Percentiles rank a stretch among this genome's conserved stretches.
Conservation (phyloP, 2,797 vertebrate species). For the Chromis chromis region DNA sequence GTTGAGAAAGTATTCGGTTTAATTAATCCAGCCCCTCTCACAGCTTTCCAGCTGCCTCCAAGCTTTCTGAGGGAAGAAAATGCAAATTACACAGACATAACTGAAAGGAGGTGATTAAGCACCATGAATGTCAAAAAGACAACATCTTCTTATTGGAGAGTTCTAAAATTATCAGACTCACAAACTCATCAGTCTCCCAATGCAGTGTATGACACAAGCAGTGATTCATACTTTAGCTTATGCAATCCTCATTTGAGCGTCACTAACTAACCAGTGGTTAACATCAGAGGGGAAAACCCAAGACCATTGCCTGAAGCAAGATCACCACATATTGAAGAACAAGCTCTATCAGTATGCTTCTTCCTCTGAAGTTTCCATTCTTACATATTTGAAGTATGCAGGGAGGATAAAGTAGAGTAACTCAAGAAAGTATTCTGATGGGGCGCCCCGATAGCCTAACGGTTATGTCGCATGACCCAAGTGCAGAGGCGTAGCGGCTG, state of each 20-base stretch:
- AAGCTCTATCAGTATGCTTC: neutral
- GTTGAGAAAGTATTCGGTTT: constrained; percentile 59
- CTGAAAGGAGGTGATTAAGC: constrained; percentile 61
- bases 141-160: constrained; percentile 35
- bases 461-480: too few species aligned
- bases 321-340: neutral
- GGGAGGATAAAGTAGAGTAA: constrained; percentile 1
- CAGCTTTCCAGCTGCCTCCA: constrained; percentile 41
- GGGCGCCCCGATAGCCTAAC: too few species aligned
- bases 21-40: constrained; percentile 60
- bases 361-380: neutral
- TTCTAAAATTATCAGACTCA: constrained; percentile 56
- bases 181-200: constrained; percentile 29
- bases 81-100: constrained; percentile 56
- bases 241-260: constrained; percentile 54
- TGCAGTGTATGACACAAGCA: constrained; percentile 20
- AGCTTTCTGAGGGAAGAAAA: constrained; percentile 57
- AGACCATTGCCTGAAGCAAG: constrained; percentile 20
- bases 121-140: constrained; percentile 56
- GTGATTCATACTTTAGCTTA: constrained; percentile 50
- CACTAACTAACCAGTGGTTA: constrained; percentile 50
- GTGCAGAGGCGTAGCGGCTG: too few species aligned
- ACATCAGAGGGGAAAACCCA: constrained; percentile 42
- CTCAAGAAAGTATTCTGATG: too few species aligned
- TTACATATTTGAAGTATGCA: constrained; percentile 5